These are phyloP conservation scores for Mellilla xanthometata DNA, from an alignment of 2,888 invertebrate species.

Conservation along the genomic window DNA sequence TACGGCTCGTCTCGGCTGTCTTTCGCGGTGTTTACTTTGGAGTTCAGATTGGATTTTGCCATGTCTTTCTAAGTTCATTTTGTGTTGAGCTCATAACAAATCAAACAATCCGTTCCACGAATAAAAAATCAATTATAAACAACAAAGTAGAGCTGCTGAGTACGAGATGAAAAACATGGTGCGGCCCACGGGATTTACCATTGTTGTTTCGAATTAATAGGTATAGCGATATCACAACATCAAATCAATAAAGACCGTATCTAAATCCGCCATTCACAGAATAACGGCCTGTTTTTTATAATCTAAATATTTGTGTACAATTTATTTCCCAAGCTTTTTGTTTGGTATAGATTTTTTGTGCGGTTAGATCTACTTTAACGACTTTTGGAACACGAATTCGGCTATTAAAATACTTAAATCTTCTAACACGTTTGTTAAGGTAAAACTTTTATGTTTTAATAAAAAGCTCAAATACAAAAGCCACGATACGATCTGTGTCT, in stretches of 20 bases:
- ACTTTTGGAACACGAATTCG: not conserved
- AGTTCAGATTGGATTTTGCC: conserved; percentile 68
- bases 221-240: conserved; percentile 68
- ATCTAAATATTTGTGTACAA: conserved; percentile 40
- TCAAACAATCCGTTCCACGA: conserved; percentile 48
- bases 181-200: conserved; percentile 49
- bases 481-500: conserved; percentile 26
- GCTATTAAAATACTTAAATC: conserved; percentile 2
- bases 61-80: conserved; percentile 51
- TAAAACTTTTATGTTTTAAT: conserved; percentile 13
- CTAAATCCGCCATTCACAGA: conserved; percentile 56
- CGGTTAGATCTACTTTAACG: conserved; percentile 11
- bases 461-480: conserved; percentile 23
- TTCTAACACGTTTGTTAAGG: conserved; percentile 3
- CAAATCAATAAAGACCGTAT: conserved; percentile 66
- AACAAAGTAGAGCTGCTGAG: conserved; percentile 59
- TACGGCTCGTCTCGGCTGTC: conserved; percentile 64
- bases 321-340: conserved; percentile 20
- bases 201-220: conserved; percentile 71
- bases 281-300: conserved; percentile 61
- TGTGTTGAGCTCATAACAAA: conserved; percentile 51
- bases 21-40: conserved; percentile 67
- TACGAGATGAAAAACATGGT: conserved; percentile 62
- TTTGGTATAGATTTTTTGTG: conserved; percentile 13
- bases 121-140: conserved; percentile 69